Percentiles rank a stretch among this genome's conserved stretches.
These are phyloP conservation scores for Leucophenga varia DNA, from an alignment of 1,140 invertebrate species.

Conservation along the genomic window DNA sequence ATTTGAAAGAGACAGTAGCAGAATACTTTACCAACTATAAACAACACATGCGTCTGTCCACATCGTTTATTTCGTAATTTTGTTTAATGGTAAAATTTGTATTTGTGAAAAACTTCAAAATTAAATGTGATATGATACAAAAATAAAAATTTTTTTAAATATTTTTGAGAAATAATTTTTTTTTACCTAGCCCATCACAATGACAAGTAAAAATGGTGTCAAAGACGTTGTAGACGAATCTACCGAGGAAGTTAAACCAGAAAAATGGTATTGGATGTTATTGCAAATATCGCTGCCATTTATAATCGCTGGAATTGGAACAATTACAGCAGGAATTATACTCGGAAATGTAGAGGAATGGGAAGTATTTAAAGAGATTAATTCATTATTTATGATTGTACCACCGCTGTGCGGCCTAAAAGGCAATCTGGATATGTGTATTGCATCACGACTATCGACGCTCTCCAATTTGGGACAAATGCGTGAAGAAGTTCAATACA, in stretches of 20 bases:
- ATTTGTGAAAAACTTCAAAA: too few species aligned
- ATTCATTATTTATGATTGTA: conserved; percentile 90
- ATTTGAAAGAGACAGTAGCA: too few species aligned
- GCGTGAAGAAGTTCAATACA: conserved; percentile 68
- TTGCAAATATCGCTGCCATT: conserved; percentile 89
- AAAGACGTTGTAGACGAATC: too few species aligned
- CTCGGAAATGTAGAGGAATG: conserved; percentile 87
- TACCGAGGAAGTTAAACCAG: conserved; percentile 23
- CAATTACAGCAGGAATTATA: conserved; percentile 85
- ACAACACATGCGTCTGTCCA: too few species aligned
- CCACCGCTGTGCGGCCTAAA: conserved; percentile 94
- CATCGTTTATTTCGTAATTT: too few species aligned
- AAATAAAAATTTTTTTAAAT: too few species aligned
- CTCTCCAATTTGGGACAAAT: conserved; percentile 83
- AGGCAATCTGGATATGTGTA: conserved; percentile 97
- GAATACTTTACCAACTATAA: too few species aligned
- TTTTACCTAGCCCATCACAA: too few species aligned
- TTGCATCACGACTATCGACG: conserved; percentile 90
- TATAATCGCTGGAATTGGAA: conserved; percentile 86
- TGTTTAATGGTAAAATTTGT: too few species aligned
- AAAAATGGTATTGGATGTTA: conserved; percentile 64
- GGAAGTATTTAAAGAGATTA: conserved; percentile 80
- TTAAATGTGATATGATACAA: too few species aligned
- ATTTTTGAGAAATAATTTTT: too few species aligned
- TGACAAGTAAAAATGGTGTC: too few species aligned